Percentiles rank a stretch among this genome's conserved stretches.
Conservation (phyloP, 2,797 vertebrate species). For the Channallabes apus region DNA sequence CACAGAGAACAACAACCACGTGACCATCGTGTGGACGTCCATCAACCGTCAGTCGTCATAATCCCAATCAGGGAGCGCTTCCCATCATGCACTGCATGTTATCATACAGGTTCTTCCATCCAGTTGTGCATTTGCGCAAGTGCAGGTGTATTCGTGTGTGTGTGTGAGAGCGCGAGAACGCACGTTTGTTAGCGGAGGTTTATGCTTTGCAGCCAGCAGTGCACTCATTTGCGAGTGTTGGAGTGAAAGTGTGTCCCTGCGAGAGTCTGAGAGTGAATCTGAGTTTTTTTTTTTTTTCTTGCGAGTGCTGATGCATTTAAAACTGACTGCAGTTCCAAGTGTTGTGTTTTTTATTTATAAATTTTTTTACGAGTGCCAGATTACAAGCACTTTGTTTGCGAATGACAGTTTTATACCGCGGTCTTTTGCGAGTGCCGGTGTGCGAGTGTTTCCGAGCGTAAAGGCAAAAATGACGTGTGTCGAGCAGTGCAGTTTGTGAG, state of each 20-base stretch:
- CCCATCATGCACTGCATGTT: not conserved
- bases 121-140: not conserved
- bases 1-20: not conserved
- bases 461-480: no score
- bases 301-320: not conserved
- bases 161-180: conserved; percentile 28
- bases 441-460: not conserved
- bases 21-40: not conserved
- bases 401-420: not conserved
- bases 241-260: not conserved
- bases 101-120: not conserved
- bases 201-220: not conserved
- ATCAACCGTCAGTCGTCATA: not conserved
- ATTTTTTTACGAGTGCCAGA: not conserved
- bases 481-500: no score
- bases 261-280: no score
- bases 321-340: not conserved
- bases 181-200: not conserved
- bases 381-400: not conserved
- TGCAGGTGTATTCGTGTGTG: not conserved
- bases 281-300: not conserved
- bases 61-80: no score
- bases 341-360: no score
- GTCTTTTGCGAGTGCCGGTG: not conserved
- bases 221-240: conserved; percentile 27